Evolutionary conservation across 2,888 invertebrate species (phyloP), one percentile per base, ranked within the genome.

Genomic region (Invenusta paracnida): DNA sequence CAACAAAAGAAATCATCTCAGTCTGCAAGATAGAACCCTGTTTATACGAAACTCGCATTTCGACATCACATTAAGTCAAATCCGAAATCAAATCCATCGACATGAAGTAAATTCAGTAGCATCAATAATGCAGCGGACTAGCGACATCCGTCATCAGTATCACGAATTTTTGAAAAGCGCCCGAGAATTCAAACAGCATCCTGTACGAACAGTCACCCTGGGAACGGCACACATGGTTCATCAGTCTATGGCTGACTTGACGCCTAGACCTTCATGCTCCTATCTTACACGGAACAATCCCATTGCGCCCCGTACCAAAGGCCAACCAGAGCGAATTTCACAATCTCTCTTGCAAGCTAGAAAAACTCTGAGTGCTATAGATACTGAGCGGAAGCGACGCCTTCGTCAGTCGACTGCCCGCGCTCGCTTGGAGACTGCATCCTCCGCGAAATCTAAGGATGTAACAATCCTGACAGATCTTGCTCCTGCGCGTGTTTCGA

Each of bases 1-100:
- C 94, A 86, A 96, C 92, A 67, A 96, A 95, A 93, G 96, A 96
- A 0, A 94, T 95, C 85, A 91, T 91, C 1, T 90, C 85, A 29
- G 87, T 89, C 84, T 90, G 88, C 73, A 73, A 73, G 73, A 73
- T 23, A 5, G 73, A 5, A 73, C 73, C 2, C 23, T 73, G 27
- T 73, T 73, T 73, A 73, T 73, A 23, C 11, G 73, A 73, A 73
- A 73, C 23, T 73, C 73, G 23, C 73, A 73, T 25, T 73, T 73
- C 23, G 73, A 73, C 2, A 23, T 25, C 23, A 73, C 73, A 13
- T 73, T 73, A 23, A 23, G 11, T 13, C 73, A 73, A n/a, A 73
- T 73, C 17, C 73, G 73, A 2, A 5, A 25, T 13, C 5, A 73
- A 23, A 5, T 73, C 27, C 5, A 73, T 73, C 5, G 27, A 25